Base-by-base conservation (phyloP, 2,113 vertebrate species). In the Vanacampus margaritifer region DNA sequence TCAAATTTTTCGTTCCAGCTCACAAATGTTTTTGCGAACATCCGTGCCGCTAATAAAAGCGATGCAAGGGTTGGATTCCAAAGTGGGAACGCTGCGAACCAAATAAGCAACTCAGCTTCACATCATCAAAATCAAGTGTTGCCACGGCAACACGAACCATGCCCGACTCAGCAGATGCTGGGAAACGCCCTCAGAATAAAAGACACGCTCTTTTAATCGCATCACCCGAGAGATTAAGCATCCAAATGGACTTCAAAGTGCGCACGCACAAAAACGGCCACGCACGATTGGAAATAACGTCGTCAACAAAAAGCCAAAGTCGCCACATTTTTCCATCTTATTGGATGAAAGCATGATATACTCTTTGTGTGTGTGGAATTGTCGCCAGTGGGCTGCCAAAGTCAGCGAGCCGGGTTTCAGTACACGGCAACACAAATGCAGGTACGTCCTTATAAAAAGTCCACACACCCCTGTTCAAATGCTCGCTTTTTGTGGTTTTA, bases 141-240 rank as follows among this genome's bases (percentile, higher is more conserved):
- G n/a, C n/a, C n/a, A n/a, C n/a, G n/a, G 39, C 60, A 32, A 62
- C 58, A 1, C 19, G 32, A 60, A 36, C 3, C 35, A 60, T 16
- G 59, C n/a, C 11, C 14, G 24, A 39, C 58, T 60, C 21, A 12
- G 56, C 54, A 35, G 26, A 21, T 10, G 57, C 28, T 17, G 21
- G 10, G 39, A 39, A 61, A 61, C 14, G 58, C 36, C n/a, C 5
- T 43, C n/a, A 16, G 59, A 62, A 62, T 62, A 62, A 41, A 62
- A 62, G 13, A 61, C 36, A 16, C 36, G 32, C 59, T 61, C 59
- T 23, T 36, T 37, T 61, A 62, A 62, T 62, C 59, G 2, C 59
- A 41, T 13, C 19, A 11, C 14, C 2, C 28, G 56, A 58, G 56
- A 17, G 59, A 41, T 62, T 41, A 62, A 8, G 60, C 59, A 14